phyloP scores from a whole-genome alignment of 2,113 vertebrate genomes.

The Tachysurus fulvidraco region DNA sequence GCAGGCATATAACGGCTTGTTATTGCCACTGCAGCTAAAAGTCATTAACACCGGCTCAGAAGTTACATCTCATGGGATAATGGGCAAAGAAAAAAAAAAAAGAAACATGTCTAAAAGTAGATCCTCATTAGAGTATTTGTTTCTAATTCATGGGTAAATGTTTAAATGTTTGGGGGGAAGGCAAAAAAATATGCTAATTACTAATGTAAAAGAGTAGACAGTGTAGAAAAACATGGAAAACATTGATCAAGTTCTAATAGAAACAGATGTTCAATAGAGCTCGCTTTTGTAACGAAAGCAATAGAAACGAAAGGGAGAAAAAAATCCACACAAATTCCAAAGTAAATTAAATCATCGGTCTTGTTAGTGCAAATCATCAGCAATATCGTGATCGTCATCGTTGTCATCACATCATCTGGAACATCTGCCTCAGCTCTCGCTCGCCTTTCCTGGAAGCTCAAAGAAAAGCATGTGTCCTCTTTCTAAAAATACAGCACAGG shows the following conservation, averaged over 20 bases:
- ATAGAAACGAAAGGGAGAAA: neutral
- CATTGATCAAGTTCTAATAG: constrained; percentile 32
- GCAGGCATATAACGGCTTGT: constrained; percentile 67
- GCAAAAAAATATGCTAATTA: constrained; percentile 71
- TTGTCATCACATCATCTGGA: neutral
- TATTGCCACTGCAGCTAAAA: constrained; percentile 73
- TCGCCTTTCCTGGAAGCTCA: constrained; percentile 3
- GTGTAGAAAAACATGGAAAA: constrained; percentile 50
- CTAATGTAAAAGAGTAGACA: constrained; percentile 54
- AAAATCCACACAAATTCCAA: neutral
- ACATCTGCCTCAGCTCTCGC: constrained; percentile 20
- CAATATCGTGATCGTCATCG: neutral
- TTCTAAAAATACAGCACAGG: constrained; percentile 49
- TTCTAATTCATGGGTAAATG: constrained; percentile 73
- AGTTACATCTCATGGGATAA: constrained; percentile 63
- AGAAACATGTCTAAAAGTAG: constrained; percentile 59
- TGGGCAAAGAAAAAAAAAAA: constrained; percentile 56
- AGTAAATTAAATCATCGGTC: neutral
- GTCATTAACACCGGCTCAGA: constrained; percentile 71
- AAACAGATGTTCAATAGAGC: constrained; percentile 24
- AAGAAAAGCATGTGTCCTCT: constrained; percentile 45
- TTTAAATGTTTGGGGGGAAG: constrained; percentile 41
- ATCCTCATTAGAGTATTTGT: constrained; percentile 70
- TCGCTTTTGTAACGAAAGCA: neutral
- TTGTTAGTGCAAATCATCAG: neutral